phyloP scores from a whole-genome alignment of 92 coral and sea anemone species.

The Diadumene lineata region DNA sequence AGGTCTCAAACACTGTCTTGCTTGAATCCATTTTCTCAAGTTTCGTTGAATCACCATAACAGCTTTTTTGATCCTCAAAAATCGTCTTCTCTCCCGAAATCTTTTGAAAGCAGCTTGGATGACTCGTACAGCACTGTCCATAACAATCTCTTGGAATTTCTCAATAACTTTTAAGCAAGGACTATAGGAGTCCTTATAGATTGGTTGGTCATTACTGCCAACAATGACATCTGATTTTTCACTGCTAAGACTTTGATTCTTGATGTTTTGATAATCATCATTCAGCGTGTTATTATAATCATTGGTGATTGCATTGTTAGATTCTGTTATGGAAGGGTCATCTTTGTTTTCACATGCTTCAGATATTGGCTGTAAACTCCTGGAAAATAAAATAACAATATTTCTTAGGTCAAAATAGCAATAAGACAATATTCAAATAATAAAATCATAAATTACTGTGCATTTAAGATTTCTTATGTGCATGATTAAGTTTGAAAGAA shows the following conservation, averaged over 20 bases:
- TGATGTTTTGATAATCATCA: neutral
- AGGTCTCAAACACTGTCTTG: slow-evolving; percentile 36
- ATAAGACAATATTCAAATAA: too few species aligned
- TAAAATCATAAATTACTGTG: too few species aligned
- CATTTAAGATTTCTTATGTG: too few species aligned
- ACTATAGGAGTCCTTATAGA: slow-evolving; percentile 70
- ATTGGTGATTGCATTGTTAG: slow-evolving; percentile 5
- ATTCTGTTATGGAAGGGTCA: slow-evolving; percentile 27
- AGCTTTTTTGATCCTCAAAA: slow-evolving; percentile 66
- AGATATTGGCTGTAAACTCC: slow-evolving; percentile 72
- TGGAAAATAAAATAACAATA: slow-evolving; percentile 1
- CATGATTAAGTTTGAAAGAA: too few species aligned
- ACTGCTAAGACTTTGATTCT: neutral
- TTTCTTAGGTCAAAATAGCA: neutral
- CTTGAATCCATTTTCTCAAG: slow-evolving; percentile 67
- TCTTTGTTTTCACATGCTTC: slow-evolving; percentile 79
- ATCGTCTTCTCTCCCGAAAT: slow-evolving; percentile 69
- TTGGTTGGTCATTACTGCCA: slow-evolving; percentile 2
- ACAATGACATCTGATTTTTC: neutral
- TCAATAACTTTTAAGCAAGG: slow-evolving; percentile 80
- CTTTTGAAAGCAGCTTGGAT: slow-evolving; percentile 87
- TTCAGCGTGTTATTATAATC: neutral
- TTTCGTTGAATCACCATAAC: slow-evolving; percentile 79
- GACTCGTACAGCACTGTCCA: slow-evolving; percentile 83
- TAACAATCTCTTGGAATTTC: slow-evolving; percentile 83